Base-by-base conservation (phyloP, 2,113 vertebrate genomes). In the Amazona guildingii region DNA sequence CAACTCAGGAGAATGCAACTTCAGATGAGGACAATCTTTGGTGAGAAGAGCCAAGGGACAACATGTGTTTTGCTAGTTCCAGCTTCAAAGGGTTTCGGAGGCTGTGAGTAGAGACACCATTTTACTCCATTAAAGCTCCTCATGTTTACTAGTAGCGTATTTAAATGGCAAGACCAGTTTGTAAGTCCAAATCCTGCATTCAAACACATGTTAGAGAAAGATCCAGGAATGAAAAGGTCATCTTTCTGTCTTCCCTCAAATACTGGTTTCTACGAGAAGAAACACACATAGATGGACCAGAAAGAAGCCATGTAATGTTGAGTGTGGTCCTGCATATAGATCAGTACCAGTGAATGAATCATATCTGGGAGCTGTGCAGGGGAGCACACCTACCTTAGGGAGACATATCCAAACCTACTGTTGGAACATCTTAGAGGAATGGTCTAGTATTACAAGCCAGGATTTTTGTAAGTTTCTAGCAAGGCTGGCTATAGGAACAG, bases 61-160 rank as follows among this genome's bases (percentile, higher is more conserved):
- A 23, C 5, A 8, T 2, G 2, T 49, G 37, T 25, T 39, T 57
- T 57, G 51, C 10, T 63, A 43, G 9, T 20, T 59, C 7, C 55
- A 16, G 2, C 10, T 72, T 46, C 20, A 78, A 63, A 41, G 0
- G 0, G 2, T 31, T 70, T 44, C 4, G 31, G 15, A 28, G 84
- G 28, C 41, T 28, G 6, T 59, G 44, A 67, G 8, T 35, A 55
- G 11, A 67, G 8, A 74, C 9, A 52, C 8, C 8, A 7, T 2
- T 8, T 7, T 37, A 10, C 10, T 63, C 17, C 35, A 6, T 43
- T 67, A 64, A 72, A 59, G 3, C 14, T 43, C 33, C 24, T 91
- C 13, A 13, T 35, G 9, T 35, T 78, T 35, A 43, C 17, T 37
- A 57, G 6, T 17, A 10, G 3, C 51, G 14, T 37, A 59, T 73